phyloP scores from a whole-genome alignment of 2,797 vertebrate genomes.

The Ceryle rudis region DNA sequence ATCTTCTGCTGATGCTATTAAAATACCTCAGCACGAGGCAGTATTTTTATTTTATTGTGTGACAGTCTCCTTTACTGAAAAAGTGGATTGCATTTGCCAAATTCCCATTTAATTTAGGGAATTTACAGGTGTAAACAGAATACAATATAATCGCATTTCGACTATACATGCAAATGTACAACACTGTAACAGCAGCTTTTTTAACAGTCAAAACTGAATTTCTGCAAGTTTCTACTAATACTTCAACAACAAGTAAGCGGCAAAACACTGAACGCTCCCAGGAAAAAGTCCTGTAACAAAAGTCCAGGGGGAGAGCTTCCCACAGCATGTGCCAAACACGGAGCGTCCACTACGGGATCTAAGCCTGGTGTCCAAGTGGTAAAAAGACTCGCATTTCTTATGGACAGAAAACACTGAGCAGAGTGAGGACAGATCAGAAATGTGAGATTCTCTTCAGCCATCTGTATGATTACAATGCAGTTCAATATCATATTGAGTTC shows the following conservation, averaged over 20 bases:
- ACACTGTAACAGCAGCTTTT: constrained; percentile 32
- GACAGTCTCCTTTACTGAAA: constrained; percentile 52
- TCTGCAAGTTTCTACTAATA: constrained; percentile 34
- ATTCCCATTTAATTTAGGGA: constrained; percentile 32
- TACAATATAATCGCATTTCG: not conserved
- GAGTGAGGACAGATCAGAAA: constrained; percentile 31
- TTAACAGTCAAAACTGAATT: constrained; percentile 29
- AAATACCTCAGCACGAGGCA: constrained; percentile 58
- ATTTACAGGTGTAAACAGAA: not conserved
- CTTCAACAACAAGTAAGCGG: constrained; percentile 37
- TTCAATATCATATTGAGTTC: not conserved
- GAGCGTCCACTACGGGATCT: not conserved
- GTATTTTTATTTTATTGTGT: constrained; percentile 46
- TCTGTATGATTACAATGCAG: not conserved
- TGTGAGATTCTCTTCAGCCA: constrained; percentile 43
- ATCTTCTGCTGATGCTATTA: constrained; percentile 23
- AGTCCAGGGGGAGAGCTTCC: constrained; percentile 19
- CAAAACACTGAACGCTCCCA: constrained; percentile 60
- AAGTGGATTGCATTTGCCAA: constrained; percentile 43
- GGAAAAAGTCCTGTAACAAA: constrained; percentile 48
- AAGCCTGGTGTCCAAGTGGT: not conserved
- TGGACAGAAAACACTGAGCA: constrained; percentile 27
- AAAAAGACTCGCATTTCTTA: constrained; percentile 5
- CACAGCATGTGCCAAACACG: not conserved
- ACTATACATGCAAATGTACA: constrained; percentile 32